These are phyloP conservation scores for Bombus soroeensis DNA, from an alignment of 1,140 invertebrate genomes.

Conservation along the genomic window DNA sequence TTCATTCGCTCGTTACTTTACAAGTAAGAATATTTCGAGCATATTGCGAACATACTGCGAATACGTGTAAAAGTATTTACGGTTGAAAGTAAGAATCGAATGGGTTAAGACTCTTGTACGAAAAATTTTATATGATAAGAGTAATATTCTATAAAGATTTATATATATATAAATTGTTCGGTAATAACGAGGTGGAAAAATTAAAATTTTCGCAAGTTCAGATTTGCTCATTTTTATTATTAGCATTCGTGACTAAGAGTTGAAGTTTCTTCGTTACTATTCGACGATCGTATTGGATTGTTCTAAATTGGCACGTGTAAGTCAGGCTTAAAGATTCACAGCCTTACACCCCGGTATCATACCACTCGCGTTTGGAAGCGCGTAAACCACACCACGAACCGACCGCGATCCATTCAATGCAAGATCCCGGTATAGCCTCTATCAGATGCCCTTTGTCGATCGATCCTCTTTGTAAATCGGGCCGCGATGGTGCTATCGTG, in stretches of 20 bases:
- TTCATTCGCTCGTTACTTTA: no score
- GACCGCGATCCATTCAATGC: conserved; percentile 64
- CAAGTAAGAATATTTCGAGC: no score
- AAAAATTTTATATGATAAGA: no score
- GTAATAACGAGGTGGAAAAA: not conserved
- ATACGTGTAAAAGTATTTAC: no score
- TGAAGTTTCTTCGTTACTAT: not conserved
- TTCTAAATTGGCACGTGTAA: conserved; percentile 28
- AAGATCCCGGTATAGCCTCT: conserved; percentile 57
- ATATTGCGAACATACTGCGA: no score
- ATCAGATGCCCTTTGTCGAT: conserved; percentile 71
- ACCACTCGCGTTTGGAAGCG: conserved; percentile 57
- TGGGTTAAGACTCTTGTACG: no score
- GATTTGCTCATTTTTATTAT: not conserved
- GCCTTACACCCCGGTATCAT: conserved; percentile 65
- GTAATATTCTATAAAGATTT: no score
- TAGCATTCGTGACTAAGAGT: not conserved
- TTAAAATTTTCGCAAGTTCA: not conserved
- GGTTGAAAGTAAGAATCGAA: no score
- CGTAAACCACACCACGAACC: conserved; percentile 66
- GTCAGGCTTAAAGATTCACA: conserved; percentile 59
- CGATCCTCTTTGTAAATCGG: conserved; percentile 69
- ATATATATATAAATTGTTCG: not conserved
- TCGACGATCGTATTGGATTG: not conserved
- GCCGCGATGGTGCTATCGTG: conserved; percentile 62